Evolutionary conservation across 2,888 invertebrate genomes (phyloP).

Genomic region (Nebria salina): DNA sequence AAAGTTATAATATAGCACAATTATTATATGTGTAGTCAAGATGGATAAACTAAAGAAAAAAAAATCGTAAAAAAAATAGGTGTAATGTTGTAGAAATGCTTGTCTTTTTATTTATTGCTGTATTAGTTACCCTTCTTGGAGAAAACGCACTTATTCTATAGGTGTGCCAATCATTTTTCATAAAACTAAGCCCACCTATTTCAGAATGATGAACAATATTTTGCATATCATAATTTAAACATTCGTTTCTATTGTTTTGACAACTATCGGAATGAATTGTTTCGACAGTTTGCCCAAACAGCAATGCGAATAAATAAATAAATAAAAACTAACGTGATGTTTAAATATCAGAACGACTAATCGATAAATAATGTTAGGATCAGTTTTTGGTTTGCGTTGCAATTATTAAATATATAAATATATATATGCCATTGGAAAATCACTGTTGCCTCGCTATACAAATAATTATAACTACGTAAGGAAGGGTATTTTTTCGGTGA

Average conservation of each 20-base stretch:
- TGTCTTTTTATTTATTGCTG: constrained; percentile 44
- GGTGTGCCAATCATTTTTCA: constrained; percentile 41
- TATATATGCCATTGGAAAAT: constrained; percentile 37
- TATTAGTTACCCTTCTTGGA: constrained; percentile 37
- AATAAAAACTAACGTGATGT: not conserved
- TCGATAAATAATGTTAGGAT: not conserved
- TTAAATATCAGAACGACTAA: not conserved
- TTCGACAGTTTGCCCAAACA: no score
- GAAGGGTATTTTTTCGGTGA: constrained; percentile 40
- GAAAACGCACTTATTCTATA: constrained; percentile 21
- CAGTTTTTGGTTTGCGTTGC: not conserved
- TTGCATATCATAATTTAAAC: not conserved
- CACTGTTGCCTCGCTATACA: constrained; percentile 46
- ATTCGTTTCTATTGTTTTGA: not conserved
- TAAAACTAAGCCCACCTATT: constrained; percentile 26
- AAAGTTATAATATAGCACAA: constrained; percentile 39
- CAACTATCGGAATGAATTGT: not conserved
- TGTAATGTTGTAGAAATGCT: constrained; percentile 45
- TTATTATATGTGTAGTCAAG: constrained; percentile 23
- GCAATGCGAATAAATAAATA: no score
- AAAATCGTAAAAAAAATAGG: constrained; percentile 38
- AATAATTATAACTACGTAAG: constrained; percentile 33
- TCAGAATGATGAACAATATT: constrained; percentile 10
- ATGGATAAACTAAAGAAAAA: constrained; percentile 8
- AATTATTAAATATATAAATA: not conserved